Conservation (phyloP, 2,113 vertebrate genomes). For the Corydoras sp. region DNA sequence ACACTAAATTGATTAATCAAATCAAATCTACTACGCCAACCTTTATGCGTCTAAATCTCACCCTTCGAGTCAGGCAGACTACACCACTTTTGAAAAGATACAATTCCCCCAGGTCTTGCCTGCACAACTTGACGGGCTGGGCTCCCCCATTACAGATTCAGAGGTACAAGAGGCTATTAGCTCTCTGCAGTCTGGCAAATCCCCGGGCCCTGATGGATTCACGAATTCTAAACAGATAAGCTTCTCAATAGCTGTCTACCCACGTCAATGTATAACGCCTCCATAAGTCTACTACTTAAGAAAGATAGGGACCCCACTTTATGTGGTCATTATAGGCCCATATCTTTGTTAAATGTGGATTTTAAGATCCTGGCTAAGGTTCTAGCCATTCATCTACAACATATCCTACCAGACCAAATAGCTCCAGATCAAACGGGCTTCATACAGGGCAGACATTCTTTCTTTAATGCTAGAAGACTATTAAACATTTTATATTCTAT, state of each 20-base stretch:
- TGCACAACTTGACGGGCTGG: neutral
- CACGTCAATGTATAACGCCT: neutral
- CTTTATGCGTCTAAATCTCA: no score
- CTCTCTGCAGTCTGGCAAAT: neutral
- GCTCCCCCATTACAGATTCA: neutral
- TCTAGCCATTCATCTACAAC: neutral
- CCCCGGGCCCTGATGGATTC: neutral
- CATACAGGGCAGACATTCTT: neutral
- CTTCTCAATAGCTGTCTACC: neutral
- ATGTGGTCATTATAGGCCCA: neutral
- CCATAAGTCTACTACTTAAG: no score
- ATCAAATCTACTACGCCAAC: no score
- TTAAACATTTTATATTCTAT: no score
- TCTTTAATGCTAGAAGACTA: no score
- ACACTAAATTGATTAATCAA: neutral
- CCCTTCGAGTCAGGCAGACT: no score
- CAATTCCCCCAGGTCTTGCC: no score
- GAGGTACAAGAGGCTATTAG: constrained; percentile 9
- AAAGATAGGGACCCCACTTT: no score
- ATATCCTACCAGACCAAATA: no score
- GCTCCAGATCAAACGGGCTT: neutral
- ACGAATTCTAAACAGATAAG: no score
- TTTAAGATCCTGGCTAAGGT: neutral
- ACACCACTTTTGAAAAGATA: no score
- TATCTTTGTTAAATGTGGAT: no score